Percentiles rank a stretch among this genome's conserved stretches.
Evolutionary conservation across 2,113 vertebrate species (phyloP).

Genomic region (Sinocyclocheilus maitianheensis): DNA sequence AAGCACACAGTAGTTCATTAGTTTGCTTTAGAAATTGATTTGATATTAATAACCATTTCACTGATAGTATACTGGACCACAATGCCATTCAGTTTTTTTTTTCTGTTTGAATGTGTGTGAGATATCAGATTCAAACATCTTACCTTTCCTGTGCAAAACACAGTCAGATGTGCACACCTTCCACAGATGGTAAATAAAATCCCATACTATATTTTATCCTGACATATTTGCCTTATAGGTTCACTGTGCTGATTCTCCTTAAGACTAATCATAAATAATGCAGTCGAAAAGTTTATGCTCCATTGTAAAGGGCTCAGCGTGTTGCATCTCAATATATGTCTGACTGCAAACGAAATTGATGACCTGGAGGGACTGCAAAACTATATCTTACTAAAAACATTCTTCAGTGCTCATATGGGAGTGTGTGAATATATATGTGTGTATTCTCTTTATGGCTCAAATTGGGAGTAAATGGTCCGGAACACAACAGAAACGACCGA

Average conservation of each 20-base stretch:
- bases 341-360: conserved; percentile 18
- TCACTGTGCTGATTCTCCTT: not conserved
- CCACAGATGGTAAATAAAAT: conserved; percentile 31
- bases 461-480: conserved; percentile 26
- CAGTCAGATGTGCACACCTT: not conserved
- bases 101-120: not conserved
- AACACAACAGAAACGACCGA: conserved; percentile 29
- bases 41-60: not conserved
- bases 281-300: not conserved
- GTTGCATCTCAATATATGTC: conserved; percentile 12
- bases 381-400: conserved; percentile 26
- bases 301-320: not conserved
- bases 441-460: conserved; percentile 30
- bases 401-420: not conserved
- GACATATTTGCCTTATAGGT: not conserved
- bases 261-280: conserved; percentile 38
- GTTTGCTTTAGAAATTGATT: not conserved
- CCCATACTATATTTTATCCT: conserved; percentile 9
- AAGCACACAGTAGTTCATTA: not conserved
- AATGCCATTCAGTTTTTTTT: not conserved
- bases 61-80: not conserved
- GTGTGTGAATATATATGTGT: conserved; percentile 2
- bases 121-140: not conserved
- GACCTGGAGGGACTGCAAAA: conserved; percentile 12
- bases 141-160: conserved; percentile 11